These are phyloP conservation scores for Drosophila nigritarsus DNA, from an alignment of 2,888 invertebrate genomes.

Conservation along the genomic window DNA sequence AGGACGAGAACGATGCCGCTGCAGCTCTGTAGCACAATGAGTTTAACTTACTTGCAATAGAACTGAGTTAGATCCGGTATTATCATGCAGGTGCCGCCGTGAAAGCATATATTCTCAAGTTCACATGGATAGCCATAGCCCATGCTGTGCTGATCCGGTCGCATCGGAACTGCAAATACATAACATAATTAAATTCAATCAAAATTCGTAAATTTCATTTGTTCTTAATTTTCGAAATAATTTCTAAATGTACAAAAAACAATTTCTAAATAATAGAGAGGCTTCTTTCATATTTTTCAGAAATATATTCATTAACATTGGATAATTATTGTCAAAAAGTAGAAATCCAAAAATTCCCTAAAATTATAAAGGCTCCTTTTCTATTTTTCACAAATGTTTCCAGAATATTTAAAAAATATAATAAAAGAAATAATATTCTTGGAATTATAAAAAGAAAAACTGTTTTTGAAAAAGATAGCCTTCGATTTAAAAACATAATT, in stretches of 20 bases:
- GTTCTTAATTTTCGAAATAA: background rate
- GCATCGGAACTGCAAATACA: conserved; percentile 82
- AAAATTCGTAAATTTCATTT: conserved; percentile 31
- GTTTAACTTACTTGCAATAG: conserved; percentile 92
- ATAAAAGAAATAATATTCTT: background rate
- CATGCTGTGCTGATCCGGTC: conserved; percentile 78
- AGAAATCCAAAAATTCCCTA: too few species aligned
- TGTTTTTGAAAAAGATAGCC: background rate
- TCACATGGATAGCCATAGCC: conserved; percentile 85
- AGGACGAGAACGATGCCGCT: background rate
- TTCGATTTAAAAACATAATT: background rate
- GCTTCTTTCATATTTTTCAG: background rate
- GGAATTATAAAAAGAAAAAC: background rate
- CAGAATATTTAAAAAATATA: background rate
- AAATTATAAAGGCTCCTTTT: background rate
- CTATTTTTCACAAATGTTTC: background rate
- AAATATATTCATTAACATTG: too few species aligned
- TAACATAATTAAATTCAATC: conserved; percentile 10
- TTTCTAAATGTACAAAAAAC: background rate
- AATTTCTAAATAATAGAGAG: background rate
- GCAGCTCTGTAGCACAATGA: conserved; percentile 8
- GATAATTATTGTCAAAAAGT: too few species aligned
- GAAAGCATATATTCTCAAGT: conserved; percentile 90
- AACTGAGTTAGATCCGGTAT: conserved; percentile 91
- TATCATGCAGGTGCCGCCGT: conserved; percentile 94